Conservation (phyloP, 2,797 vertebrate genomes). For the Gymnopithys bicolor region DNA sequence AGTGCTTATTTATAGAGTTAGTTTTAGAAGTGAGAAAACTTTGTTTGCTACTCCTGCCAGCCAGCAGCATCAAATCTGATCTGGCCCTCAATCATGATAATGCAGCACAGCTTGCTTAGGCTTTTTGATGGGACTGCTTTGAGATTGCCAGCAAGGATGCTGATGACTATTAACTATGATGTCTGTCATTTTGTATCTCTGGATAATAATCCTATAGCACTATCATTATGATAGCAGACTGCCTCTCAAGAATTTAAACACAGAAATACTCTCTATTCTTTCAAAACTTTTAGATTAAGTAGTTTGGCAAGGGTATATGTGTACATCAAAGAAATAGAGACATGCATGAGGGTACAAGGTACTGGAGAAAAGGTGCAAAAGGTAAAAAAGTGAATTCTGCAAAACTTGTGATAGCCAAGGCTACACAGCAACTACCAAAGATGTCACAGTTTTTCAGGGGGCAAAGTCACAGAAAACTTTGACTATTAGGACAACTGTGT, state of each 20-base stretch:
- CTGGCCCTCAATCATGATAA: conserved; percentile 4
- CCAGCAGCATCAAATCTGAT: background rate
- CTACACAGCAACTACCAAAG: background rate
- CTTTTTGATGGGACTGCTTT: conserved; percentile 29
- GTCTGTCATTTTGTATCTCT: conserved; percentile 33
- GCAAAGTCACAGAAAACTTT: background rate
- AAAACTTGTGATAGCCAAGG: background rate
- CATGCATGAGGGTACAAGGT: fast-evolving
- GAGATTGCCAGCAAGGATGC: conserved; percentile 18
- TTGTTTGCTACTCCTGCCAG: background rate
- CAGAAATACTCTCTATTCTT: background rate
- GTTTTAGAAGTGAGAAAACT: background rate
- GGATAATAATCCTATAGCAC: conserved; percentile 7
- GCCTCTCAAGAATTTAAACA: conserved; percentile 9
- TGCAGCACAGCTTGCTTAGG: conserved; percentile 19
- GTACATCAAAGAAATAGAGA: background rate
- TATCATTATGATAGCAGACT: background rate
- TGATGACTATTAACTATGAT: conserved; percentile 52
- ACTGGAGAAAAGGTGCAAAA: background rate
- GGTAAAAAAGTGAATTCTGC: background rate
- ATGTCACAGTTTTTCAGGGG: background rate
- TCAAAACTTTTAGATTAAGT: background rate
- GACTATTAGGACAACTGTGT: background rate
- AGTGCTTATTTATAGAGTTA: background rate
- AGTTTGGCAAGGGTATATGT: background rate